Conservation (phyloP, 2,888 invertebrate species). For the Bugula neritina region DNA sequence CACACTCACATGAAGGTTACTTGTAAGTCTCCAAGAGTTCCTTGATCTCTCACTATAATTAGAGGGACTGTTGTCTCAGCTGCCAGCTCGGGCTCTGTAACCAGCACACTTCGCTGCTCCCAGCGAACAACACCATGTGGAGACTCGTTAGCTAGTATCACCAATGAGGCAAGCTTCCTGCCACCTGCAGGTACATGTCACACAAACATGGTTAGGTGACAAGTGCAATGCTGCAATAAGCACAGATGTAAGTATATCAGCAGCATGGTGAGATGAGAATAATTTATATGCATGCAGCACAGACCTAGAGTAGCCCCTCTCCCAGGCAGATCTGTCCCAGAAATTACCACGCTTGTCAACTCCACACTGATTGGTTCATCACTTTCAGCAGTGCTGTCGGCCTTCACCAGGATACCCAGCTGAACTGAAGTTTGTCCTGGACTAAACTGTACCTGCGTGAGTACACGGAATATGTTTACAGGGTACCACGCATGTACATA, state of each 20-base stretch:
- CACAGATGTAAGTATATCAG: no score
- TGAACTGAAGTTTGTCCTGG: constrained; percentile 40
- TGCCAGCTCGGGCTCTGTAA: constrained; percentile 40
- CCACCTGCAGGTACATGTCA: constrained; percentile 31
- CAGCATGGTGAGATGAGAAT: no score
- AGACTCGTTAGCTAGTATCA: constrained; percentile 48
- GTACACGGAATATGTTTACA: no score
- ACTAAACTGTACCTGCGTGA: constrained; percentile 43
- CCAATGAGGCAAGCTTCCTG: constrained; percentile 36
- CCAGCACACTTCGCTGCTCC: constrained; percentile 35
- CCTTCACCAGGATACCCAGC: constrained; percentile 42
- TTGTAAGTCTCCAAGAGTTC: constrained; percentile 39
- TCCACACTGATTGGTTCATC: constrained; percentile 44
- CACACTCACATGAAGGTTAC: constrained; percentile 43
- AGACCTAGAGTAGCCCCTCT: constrained; percentile 44
- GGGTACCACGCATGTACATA: no score
- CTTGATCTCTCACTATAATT: constrained; percentile 42
- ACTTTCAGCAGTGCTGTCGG: constrained; percentile 44
- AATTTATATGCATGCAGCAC: no score
- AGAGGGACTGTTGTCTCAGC: constrained; percentile 35
- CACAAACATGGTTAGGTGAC: constrained; percentile 44
- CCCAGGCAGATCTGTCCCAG: constrained; percentile 37
- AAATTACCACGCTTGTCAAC: constrained; percentile 38
- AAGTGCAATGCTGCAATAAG: no score
- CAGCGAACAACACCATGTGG: constrained; percentile 49